Evolutionary conservation across 2,888 invertebrate species (phyloP).

Genomic region (Euphydryas editha): DNA sequence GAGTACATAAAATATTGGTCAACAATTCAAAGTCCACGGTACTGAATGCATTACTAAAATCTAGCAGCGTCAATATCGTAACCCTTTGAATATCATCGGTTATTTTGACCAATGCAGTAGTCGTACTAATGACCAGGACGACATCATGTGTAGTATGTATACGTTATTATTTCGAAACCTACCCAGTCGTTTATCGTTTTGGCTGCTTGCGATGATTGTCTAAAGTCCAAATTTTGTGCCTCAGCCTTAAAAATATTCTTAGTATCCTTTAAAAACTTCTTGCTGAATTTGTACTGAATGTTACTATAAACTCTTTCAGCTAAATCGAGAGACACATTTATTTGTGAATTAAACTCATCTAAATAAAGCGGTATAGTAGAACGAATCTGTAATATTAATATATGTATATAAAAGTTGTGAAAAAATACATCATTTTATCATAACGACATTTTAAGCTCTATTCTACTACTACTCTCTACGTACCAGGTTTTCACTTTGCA

Average conservation of each 20-base stretch:
- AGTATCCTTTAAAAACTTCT: constrained; percentile 38
- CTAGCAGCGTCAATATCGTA: too few species aligned
- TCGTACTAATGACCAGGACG: too few species aligned
- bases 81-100: too few species aligned
- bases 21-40: too few species aligned
- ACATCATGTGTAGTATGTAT: too few species aligned
- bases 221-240: constrained; percentile 46
- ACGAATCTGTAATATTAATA: constrained; percentile 44
- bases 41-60: too few species aligned
- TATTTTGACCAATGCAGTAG: too few species aligned
- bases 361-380: constrained; percentile 38
- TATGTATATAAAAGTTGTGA: neutral
- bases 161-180: constrained; percentile 17
- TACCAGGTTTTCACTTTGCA: constrained; percentile 26
- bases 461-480: constrained; percentile 27
- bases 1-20: too few species aligned
- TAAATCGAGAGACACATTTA: constrained; percentile 41
- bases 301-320: constrained; percentile 42
- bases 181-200: constrained; percentile 45
- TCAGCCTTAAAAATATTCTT: constrained; percentile 38
- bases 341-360: constrained; percentile 37
- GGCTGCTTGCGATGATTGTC: constrained; percentile 38
- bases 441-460: neutral
- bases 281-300: constrained; percentile 37
- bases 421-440: too few species aligned